These are phyloP conservation scores for Acanthosepion pharaonis DNA, from an alignment of 2,888 invertebrate genomes.

Conservation along the genomic window DNA sequence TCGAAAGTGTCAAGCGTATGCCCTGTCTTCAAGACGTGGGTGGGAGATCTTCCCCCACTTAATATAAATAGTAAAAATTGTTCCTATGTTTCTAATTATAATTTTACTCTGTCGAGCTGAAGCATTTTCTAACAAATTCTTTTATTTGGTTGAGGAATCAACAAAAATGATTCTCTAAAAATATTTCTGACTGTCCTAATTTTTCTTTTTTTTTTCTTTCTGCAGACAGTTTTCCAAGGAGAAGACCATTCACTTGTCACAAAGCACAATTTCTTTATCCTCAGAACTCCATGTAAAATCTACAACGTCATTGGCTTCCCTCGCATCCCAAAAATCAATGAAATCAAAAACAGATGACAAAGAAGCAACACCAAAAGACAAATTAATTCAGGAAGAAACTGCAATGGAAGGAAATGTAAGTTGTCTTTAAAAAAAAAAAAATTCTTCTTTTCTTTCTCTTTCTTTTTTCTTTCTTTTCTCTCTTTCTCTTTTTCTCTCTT, in stretches of 20 bases:
- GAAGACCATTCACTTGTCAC: neutral
- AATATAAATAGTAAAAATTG: too few species aligned
- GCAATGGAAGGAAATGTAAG: constrained; percentile 71
- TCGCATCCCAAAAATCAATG: neutral
- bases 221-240: neutral
- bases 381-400: constrained; percentile 70
- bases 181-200: neutral
- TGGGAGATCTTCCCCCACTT: too few species aligned
- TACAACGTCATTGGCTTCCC: neutral
- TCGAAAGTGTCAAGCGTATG: too few species aligned
- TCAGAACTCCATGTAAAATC: constrained; percentile 46
- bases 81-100: too few species aligned
- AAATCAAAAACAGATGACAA: constrained; percentile 46
- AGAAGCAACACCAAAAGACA: constrained; percentile 60
- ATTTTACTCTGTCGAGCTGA: too few species aligned
- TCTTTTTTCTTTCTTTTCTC: too few species aligned
- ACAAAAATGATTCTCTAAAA: too few species aligned
- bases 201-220: neutral
- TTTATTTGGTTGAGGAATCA: too few species aligned
- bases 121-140: too few species aligned
- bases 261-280: neutral
- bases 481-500: too few species aligned
- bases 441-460: neutral
- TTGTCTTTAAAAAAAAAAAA: neutral
- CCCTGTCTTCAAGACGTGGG: too few species aligned